Evolutionary conservation across 2,113 vertebrate species (phyloP).

Genomic region (Natator depressus): DNA sequence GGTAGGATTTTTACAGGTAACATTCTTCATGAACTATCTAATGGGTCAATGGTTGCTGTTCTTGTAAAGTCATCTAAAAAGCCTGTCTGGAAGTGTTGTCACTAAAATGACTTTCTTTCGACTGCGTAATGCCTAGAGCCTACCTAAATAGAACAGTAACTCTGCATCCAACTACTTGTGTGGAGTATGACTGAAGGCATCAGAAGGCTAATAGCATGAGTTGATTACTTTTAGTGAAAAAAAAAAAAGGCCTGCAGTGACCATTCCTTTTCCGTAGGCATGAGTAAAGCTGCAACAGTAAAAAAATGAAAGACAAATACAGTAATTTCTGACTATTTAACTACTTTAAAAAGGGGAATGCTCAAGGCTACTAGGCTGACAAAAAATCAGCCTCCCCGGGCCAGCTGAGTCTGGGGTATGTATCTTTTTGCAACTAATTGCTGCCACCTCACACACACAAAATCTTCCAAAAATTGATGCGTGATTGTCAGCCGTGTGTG

Average conservation of each 20-base stretch:
- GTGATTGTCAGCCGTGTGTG: not conserved
- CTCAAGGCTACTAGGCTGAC: not conserved
- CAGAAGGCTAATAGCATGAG: accelerated
- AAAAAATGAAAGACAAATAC: accelerated
- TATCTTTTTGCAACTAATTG: not conserved
- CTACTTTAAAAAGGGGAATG: not conserved
- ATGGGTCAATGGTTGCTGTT: conserved; percentile 51
- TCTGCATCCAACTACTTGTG: accelerated
- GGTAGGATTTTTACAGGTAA: not conserved
- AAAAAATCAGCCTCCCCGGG: accelerated
- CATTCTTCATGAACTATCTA: conserved; percentile 21
- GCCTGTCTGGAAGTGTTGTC: not conserved
- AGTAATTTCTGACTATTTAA: not conserved
- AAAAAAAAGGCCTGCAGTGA: accelerated
- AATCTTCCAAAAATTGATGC: not conserved
- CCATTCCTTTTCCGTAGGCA: accelerated
- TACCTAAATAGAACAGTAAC: accelerated
- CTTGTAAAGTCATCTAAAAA: conserved; percentile 13
- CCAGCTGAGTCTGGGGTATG: accelerated
- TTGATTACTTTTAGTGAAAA: accelerated
- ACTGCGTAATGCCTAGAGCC: not conserved
- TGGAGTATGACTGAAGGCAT: not conserved
- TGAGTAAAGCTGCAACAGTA: accelerated
- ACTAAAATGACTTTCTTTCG: accelerated
- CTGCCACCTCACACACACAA: not conserved